Percentiles rank a stretch among this genome's conserved stretches.
phyloP scores from a whole-genome alignment of 2,113 vertebrate genomes.

The Zosterops borbonicus region DNA sequence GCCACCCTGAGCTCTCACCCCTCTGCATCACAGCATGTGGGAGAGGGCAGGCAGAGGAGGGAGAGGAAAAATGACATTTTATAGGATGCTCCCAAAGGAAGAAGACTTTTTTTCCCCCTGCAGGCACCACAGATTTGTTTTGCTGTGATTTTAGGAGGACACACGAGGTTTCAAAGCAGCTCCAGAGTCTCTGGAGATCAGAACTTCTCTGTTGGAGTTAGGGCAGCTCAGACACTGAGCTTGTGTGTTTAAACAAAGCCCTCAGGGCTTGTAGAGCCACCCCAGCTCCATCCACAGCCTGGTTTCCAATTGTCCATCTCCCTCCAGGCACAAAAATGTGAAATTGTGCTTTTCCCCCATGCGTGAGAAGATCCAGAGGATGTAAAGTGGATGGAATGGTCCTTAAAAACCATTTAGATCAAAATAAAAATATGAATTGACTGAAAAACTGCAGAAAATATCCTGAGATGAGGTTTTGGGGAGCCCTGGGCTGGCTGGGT shows the following conservation, averaged over 20 bases:
- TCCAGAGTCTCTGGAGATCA: neutral
- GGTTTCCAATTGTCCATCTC: accelerated
- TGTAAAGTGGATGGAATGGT: accelerated
- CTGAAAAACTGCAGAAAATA: neutral
- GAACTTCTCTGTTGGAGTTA: neutral
- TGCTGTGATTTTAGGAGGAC: neutral
- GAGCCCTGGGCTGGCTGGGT: too few relatives aligned
- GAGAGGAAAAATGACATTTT: neutral
- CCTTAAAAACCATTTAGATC: neutral
- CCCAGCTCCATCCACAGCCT: neutral
- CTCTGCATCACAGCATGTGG: neutral
- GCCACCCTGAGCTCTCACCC: neutral
- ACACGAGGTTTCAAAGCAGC: neutral
- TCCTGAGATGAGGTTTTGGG: too few relatives aligned
- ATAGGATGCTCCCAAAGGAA: neutral
- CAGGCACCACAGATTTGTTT: neutral
- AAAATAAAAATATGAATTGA: neutral
- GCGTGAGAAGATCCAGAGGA: neutral
- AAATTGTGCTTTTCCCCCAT: accelerated
- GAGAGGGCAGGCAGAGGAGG: accelerated
- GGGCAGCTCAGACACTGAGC: neutral
- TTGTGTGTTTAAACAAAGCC: neutral
- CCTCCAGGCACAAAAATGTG: neutral
- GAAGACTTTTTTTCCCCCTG: accelerated
- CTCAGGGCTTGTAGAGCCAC: neutral